Evolutionary conservation across 2,797 vertebrate genomes (phyloP), one percentile per base, ranked within the genome.

Genomic region (Capromys pilorides): DNA sequence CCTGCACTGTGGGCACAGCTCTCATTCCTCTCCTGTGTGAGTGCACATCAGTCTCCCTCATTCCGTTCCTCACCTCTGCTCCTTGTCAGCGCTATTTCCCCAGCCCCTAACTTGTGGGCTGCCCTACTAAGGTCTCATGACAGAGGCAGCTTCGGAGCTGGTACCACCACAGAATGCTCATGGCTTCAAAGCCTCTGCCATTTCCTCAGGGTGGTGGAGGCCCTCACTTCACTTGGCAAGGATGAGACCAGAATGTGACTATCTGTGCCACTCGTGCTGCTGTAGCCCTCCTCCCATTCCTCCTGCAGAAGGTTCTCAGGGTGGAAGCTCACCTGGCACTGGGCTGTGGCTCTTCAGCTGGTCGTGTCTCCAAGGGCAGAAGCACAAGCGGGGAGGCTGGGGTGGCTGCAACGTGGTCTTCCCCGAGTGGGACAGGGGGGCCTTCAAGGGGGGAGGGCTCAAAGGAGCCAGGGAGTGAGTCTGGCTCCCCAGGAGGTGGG

Each of bases 251-350:
- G 22, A 64, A n/a, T 26, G 59, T 36, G 57, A 85, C 41, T 33
- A 4, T 26, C 33, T 45, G 21, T 3, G 39, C 19, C 67, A 26
- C 39, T 22, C 1, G 11, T 49, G 19, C 71, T 8, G 11, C 73
- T 79, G 1, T 0, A 78, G 79, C 89, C 91, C 54, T 45, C n/a
- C 1, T 22, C 45, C 96, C 85, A 24, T 87, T 86, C 69, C 45
- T 96, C 95, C 95, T 84, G 61, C 3, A 0, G 86, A 96, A 90
- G 61, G 28, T 31, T 91, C 95, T 95, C 94, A 64, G 0, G 31
- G 88, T 75, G 97, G 75, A 88, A 6, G 97, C 99, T 99, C 99
- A 99, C 99, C 99, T 99, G 99, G 95, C 98, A 62, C 78, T 98
- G 98, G 97, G 98, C 98, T 97, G 98, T 96, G 94, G 93, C 95